Evolutionary conservation across 2,888 invertebrate species (phyloP).

Genomic region (Myopa testacea): DNA sequence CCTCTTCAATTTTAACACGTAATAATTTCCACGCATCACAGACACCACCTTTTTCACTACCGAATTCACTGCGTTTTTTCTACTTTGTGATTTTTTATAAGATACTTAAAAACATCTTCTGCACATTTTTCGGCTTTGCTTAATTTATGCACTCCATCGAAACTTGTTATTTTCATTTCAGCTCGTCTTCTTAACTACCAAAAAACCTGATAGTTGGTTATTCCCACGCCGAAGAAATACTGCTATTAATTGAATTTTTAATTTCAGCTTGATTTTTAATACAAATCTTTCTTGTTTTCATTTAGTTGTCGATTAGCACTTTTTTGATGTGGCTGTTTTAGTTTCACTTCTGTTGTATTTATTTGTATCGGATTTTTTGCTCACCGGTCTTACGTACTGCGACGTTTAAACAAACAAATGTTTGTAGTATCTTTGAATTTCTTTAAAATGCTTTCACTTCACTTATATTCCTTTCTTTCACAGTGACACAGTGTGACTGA

Average conservation of each 20-base stretch:
- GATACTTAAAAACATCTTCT: not conserved
- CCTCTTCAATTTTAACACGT: no score
- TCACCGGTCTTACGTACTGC: no score
- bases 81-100: not conserved
- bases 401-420: not conserved
- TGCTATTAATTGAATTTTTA: not conserved
- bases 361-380: no score
- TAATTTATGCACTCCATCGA: not conserved
- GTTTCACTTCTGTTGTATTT: not conserved
- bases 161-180: not conserved
- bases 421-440: constrained; percentile 2
- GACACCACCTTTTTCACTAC: no score
- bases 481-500: no score
- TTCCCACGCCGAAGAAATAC: constrained; percentile 19
- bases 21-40: no score
- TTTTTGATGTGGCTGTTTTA: not conserved
- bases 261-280: constrained; percentile 4
- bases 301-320: constrained; percentile 18
- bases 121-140: not conserved
- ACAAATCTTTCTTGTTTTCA: not conserved
- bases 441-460: constrained; percentile 4
- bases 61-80: no score
- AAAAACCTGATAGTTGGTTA: not conserved
- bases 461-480: no score
- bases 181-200: not conserved